Conservation (phyloP, 2,888 invertebrate genomes). For the Apantesis nais region DNA sequence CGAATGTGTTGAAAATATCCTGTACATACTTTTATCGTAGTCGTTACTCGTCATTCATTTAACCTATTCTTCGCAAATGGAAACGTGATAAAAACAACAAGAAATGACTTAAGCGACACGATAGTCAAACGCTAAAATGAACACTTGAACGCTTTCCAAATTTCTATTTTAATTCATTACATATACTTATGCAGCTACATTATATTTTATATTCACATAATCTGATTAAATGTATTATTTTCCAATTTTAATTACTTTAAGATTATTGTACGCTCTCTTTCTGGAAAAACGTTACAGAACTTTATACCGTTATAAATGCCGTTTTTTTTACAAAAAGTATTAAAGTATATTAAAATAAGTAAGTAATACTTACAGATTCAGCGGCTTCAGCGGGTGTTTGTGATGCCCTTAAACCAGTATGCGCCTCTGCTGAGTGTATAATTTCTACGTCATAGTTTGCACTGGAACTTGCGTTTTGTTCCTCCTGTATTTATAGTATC, state of each 20-base stretch:
- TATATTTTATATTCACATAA: conserved; percentile 10
- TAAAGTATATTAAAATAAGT: too few species aligned
- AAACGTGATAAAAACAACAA: conserved; percentile 8
- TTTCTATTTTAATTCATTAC: conserved; percentile 14
- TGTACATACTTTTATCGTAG: conserved; percentile 7
- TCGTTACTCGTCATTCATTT: conserved; percentile 1
- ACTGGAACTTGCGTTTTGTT: conserved; percentile 98
- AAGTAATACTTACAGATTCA: conserved; percentile 69
- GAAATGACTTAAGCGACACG: conserved; percentile 11
- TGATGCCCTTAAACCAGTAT: conserved; percentile 90
- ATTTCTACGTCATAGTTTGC: conserved; percentile 99
- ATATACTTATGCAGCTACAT: neutral
- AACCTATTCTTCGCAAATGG: neutral
- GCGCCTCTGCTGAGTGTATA: conserved; percentile 94
- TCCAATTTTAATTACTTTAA: neutral
- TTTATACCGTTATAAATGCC: too few species aligned
- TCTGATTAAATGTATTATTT: neutral
- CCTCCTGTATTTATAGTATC: conserved; percentile 85
- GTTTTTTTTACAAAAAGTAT: too few species aligned
- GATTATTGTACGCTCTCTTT: neutral
- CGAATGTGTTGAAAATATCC: neutral
- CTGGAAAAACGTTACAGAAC: too few species aligned
- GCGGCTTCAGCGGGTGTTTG: conserved; percentile 76
- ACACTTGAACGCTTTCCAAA: conserved; percentile 35
- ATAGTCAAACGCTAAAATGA: conserved; percentile 15